phyloP scores from a whole-genome alignment of 2,113 vertebrate species.

The Galeopterus variegatus region DNA sequence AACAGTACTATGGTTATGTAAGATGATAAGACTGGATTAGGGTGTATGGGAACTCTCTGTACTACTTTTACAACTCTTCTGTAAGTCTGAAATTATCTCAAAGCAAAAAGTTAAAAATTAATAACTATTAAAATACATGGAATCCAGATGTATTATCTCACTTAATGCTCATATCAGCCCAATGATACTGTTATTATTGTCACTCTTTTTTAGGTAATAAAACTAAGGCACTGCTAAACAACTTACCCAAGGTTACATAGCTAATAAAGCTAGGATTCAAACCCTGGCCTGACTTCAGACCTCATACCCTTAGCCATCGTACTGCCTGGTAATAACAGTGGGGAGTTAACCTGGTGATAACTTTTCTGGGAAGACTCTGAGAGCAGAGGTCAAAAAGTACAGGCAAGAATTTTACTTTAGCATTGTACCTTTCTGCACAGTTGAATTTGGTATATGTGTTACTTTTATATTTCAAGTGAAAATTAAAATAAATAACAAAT shows the following conservation, averaged over 20 bases:
- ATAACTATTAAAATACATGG: not conserved
- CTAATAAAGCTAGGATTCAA: not conserved
- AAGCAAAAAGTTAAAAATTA: not conserved
- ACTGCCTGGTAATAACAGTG: not conserved
- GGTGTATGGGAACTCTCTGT: not conserved
- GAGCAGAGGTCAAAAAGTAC: not conserved
- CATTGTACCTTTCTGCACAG: not conserved
- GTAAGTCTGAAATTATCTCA: not conserved
- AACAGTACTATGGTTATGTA: not conserved
- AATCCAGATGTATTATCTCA: not conserved
- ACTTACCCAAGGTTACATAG: not conserved
- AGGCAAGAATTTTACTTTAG: not conserved
- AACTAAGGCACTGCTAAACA: not conserved
- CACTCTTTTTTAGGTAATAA: not conserved
- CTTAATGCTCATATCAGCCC: not conserved
- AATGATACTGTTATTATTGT: not conserved
- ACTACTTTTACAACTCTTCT: not conserved
- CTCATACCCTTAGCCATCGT: not conserved
- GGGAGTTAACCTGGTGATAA: not conserved
- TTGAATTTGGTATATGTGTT: not conserved
- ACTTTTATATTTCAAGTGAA: not conserved
- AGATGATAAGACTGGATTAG: not conserved
- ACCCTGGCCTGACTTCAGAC: not conserved
- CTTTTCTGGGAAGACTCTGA: not conserved
- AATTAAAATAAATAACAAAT: not conserved